Evolutionary conservation across 2,113 vertebrate genomes (phyloP).

Genomic region (Mohoua ochrocephala): DNA sequence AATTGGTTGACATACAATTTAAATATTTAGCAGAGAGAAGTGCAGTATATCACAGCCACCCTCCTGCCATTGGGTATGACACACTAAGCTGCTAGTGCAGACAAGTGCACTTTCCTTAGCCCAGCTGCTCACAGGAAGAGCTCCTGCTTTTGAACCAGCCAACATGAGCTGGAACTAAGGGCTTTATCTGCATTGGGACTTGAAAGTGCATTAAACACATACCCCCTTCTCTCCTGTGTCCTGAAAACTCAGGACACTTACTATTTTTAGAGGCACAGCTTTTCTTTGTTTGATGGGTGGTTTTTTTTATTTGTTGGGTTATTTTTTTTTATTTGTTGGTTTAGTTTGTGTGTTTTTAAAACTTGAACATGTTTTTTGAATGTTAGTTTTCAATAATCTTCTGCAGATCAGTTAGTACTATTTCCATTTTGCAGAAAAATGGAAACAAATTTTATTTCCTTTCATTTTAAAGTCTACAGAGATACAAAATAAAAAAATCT

Average conservation of each 20-base stretch:
- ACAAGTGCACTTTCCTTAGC: not conserved
- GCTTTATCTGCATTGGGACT: not conserved
- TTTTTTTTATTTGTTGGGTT: not conserved
- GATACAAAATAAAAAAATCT: not conserved
- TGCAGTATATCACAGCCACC: not conserved
- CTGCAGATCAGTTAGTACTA: not conserved
- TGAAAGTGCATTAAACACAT: not conserved
- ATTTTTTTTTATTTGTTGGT: not conserved
- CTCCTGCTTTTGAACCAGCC: not conserved
- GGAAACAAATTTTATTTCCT: not conserved
- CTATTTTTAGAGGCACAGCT: not conserved
- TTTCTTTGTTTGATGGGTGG: not conserved
- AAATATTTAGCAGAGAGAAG: not conserved
- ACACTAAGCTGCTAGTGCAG: not conserved
- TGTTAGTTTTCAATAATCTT: not conserved
- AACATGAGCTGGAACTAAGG: not conserved
- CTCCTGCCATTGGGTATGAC: not conserved
- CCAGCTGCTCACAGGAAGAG: not conserved
- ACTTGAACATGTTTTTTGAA: not conserved
- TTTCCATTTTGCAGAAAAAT: not conserved
- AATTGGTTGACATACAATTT: not conserved
- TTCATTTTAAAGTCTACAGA: not conserved
- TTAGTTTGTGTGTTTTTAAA: not conserved
- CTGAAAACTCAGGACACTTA: not conserved
- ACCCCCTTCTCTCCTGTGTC: not conserved